phyloP scores from a whole-genome alignment of 2,797 vertebrate genomes.

The Trachurus trachurus region DNA sequence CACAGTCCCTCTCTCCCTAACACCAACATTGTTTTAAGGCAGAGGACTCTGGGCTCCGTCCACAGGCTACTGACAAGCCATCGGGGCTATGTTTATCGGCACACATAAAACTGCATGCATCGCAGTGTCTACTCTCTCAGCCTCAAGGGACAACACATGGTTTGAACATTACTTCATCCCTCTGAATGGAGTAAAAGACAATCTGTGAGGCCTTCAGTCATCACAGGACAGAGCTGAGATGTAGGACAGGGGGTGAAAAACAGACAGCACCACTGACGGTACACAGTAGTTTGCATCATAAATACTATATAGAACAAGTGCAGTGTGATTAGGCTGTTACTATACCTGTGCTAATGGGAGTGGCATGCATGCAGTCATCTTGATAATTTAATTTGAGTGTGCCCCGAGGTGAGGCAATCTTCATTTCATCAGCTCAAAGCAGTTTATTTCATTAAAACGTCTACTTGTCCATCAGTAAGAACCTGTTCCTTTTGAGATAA shows the following conservation, averaged over 20 bases:
- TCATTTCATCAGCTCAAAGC: slow-evolving; percentile 84
- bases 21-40: slow-evolving; percentile 89
- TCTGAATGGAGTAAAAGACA: slow-evolving; percentile 56
- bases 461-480: slow-evolving; percentile 80
- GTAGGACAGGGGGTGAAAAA: slow-evolving; percentile 26
- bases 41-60: slow-evolving; percentile 83
- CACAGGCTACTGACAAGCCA: slow-evolving; percentile 89
- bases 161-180: slow-evolving; percentile 86
- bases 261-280: slow-evolving; percentile 18
- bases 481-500: slow-evolving; percentile 84
- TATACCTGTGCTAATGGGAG: slow-evolving; percentile 76
- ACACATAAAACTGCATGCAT: slow-evolving; percentile 86
- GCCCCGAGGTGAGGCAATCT: slow-evolving; percentile 83
- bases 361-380: slow-evolving; percentile 76
- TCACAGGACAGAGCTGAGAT: slow-evolving; percentile 14
- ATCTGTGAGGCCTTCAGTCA: slow-evolving; percentile 37
- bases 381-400: slow-evolving; percentile 84
- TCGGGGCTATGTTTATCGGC: slow-evolving; percentile 89
- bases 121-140: slow-evolving; percentile 74
- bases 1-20: slow-evolving; percentile 80
- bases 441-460: slow-evolving; percentile 85
- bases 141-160: slow-evolving; percentile 87
- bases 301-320: slow-evolving; percentile 49
- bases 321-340: slow-evolving; percentile 54
- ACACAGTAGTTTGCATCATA: slow-evolving; percentile 39